phyloP scores from a whole-genome alignment of 2,888 invertebrate species.

The Hyppa rectilinea region DNA sequence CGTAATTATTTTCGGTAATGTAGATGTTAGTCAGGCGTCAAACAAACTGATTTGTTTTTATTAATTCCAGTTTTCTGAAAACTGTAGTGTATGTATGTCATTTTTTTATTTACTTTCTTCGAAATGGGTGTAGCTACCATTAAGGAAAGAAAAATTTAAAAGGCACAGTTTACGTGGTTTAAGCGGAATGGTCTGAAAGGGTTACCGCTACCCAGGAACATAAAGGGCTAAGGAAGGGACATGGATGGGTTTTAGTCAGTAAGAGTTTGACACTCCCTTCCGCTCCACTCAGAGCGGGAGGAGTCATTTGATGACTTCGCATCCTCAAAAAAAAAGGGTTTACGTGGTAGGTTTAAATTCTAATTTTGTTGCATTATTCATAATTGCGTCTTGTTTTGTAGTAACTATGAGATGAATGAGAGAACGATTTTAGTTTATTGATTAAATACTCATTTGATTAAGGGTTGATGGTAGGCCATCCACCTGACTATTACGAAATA shows the following conservation, averaged over 20 bases:
- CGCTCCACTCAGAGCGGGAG: too few relatives aligned
- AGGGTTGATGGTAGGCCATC: not conserved
- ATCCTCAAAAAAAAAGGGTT: too few relatives aligned
- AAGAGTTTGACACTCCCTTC: too few relatives aligned
- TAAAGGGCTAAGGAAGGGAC: too few relatives aligned
- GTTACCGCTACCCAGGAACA: too few relatives aligned
- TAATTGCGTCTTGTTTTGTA: constrained; percentile 93
- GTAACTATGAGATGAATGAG: constrained; percentile 90
- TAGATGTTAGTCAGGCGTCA: constrained; percentile 52
- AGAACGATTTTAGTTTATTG: not conserved
- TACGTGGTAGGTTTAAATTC: not conserved
- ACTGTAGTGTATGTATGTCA: not conserved
- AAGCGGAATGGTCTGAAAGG: too few relatives aligned
- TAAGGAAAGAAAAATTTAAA: not conserved
- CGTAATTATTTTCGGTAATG: constrained; percentile 58
- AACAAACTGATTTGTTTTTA: constrained; percentile 25
- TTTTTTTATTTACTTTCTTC: not conserved
- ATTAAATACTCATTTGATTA: not conserved
- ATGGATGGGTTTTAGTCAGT: too few relatives aligned
- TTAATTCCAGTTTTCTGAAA: constrained; percentile 1
- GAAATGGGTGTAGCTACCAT: too few relatives aligned
- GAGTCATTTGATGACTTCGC: too few relatives aligned
- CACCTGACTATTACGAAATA: not conserved
- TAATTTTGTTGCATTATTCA: constrained; percentile 90
- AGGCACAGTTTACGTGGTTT: too few relatives aligned